These are phyloP conservation scores for Camelus bactrianus DNA, from an alignment of 2,113 vertebrate genomes.

Conservation along the genomic window DNA sequence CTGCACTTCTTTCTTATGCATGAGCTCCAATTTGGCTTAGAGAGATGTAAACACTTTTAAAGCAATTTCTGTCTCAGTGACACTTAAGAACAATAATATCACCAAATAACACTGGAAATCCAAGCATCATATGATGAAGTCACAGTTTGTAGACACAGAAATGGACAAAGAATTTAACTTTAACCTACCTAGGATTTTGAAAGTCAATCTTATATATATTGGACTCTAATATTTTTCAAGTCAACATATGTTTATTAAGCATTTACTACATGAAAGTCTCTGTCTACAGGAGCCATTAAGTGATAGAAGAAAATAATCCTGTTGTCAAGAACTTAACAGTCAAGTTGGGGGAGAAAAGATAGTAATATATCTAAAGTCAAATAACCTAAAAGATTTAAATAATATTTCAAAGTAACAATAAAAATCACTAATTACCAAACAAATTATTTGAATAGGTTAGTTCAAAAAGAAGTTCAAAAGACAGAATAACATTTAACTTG, in stretches of 20 bases:
- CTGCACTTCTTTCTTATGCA: background rate
- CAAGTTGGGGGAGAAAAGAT: background rate
- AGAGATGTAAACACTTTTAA: background rate
- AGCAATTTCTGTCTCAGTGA: background rate
- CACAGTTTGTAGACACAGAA: background rate
- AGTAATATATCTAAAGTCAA: constrained; percentile 10
- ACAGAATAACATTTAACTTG: background rate
- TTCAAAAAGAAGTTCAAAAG: background rate
- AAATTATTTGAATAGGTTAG: background rate
- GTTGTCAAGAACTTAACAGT: constrained; percentile 6
- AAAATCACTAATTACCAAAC: constrained; percentile 35
- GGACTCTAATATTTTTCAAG: background rate
- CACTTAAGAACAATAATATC: background rate
- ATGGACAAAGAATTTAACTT: constrained; percentile 5
- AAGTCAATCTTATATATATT: background rate
- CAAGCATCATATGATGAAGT: background rate
- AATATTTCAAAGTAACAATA: background rate
- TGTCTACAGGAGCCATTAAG: background rate
- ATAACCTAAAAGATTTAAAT: constrained; percentile 12
- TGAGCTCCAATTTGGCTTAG: background rate
- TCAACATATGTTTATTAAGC: background rate
- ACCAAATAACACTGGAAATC: background rate
- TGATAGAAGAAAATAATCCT: constrained; percentile 31
- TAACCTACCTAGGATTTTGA: background rate
- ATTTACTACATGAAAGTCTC: background rate